Percentiles rank a stretch among this genome's conserved stretches.
These are phyloP conservation scores for Acropternis orthonyx DNA, from an alignment of 2,797 vertebrate species.

Conservation along the genomic window DNA sequence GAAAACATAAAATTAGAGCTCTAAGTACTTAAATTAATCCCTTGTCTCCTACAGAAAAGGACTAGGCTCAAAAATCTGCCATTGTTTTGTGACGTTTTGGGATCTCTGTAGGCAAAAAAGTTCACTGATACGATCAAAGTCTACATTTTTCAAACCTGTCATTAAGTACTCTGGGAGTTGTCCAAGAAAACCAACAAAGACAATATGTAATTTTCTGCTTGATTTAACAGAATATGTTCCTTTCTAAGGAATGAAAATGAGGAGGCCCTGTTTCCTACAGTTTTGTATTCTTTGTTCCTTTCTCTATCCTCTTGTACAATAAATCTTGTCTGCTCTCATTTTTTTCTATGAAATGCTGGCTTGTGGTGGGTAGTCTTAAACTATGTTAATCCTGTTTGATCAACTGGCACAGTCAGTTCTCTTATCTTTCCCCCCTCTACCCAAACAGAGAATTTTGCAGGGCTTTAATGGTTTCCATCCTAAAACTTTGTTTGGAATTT, in stretches of 20 bases:
- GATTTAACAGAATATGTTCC: conserved; percentile 51
- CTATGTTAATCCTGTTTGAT: background rate
- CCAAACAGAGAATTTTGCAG: background rate
- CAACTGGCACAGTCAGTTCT: background rate
- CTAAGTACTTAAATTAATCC: background rate
- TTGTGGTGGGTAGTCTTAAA: background rate
- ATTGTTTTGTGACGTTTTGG: background rate
- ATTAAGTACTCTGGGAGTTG: conserved; percentile 29
- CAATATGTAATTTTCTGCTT: conserved; percentile 53
- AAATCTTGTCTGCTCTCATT: conserved; percentile 12
- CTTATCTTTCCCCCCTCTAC: background rate
- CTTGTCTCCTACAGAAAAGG: conserved; percentile 10
- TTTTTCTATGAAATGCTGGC: background rate
- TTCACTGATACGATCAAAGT: conserved; percentile 9
- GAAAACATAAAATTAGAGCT: background rate
- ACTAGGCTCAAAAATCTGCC: background rate
- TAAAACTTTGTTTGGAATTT: background rate
- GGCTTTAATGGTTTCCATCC: background rate
- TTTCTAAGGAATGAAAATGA: conserved; percentile 52
- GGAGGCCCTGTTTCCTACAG: conserved; percentile 30
- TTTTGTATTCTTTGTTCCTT: conserved; percentile 33
- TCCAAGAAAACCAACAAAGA: conserved; percentile 49
- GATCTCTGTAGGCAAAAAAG: conserved; percentile 4
- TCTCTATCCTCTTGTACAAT: background rate
- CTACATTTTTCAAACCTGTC: conserved; percentile 26